Percentiles rank a stretch among this genome's conserved stretches.
Conservation (phyloP, 2,113 vertebrate genomes). For the Pangasianodon gigas region DNA sequence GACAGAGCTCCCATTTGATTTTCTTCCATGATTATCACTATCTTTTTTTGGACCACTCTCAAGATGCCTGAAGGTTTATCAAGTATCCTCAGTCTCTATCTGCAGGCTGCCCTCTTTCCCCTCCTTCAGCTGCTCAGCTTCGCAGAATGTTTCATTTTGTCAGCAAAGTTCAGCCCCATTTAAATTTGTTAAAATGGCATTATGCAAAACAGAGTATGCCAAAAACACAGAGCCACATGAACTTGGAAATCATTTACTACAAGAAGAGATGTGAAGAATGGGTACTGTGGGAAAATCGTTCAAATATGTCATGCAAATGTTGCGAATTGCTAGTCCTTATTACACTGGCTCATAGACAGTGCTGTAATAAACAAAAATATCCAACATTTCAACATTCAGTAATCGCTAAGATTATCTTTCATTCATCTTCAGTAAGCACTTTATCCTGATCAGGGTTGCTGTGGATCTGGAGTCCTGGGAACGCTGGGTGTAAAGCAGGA, state of each 20-base stretch:
- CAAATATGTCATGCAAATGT: slow-evolving; percentile 1
- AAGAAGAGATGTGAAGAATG: slow-evolving; percentile 12
- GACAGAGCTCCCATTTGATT: slow-evolving; percentile 19
- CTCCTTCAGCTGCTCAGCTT: slow-evolving; percentile 26
- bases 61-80: slow-evolving; percentile 42
- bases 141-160: slow-evolving; percentile 34
- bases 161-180: slow-evolving; percentile 47
- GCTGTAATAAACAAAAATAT: slow-evolving; percentile 23
- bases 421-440: too few species aligned
- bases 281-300: neutral
- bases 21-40: slow-evolving; percentile 33
- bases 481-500: neutral
- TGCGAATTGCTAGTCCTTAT: neutral
- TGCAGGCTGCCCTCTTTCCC: slow-evolving; percentile 40
- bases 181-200: slow-evolving; percentile 44
- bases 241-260: slow-evolving; percentile 27
- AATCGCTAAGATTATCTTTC: neutral
- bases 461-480: neutral
- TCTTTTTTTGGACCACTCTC: slow-evolving; percentile 37
- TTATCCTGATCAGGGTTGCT: neutral
- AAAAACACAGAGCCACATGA: slow-evolving; percentile 34
- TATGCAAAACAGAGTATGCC: slow-evolving; percentile 44
- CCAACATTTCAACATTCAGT: neutral
- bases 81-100: slow-evolving; percentile 40
- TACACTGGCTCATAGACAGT: neutral